Base-by-base conservation (phyloP, 1,140 invertebrate genomes). In the Cotesia vestalis region DNA sequence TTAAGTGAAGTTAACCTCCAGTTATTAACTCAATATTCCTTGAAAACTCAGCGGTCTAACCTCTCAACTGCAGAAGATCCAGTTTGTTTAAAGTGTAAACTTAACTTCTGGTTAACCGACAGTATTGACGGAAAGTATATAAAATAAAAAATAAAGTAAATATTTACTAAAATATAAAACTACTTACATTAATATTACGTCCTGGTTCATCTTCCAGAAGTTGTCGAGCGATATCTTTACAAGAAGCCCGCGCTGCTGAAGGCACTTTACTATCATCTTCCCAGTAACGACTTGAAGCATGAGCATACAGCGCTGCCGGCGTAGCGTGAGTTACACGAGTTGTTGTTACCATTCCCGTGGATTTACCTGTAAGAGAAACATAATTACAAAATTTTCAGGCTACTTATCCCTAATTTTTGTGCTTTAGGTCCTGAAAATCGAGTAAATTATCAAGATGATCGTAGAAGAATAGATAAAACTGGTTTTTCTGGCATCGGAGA, bases 251-350 rank as follows among this genome's bases (percentile, higher is more conserved):
- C 35, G 86, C 83, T 20, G 89, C 87, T 20, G 80, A 90, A 81
- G 79, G 91, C 80, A 89, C 82, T 72, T 93, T 90, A n/a, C 85
- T 83, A 78, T 95, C 93, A 71, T 91, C 91, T 84, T 95, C 94
- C 92, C 94, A 95, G 78, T 94, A 91, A n/a, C 94, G 85, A 71
- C 92, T 91, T 0, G 93, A 89, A 0, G 91, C 89, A 78, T 94
- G 92, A 0, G 94, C 94, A 85, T 96, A 98, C 2, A 93, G 86
- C 0, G 93, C 93, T 0, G 92, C 90, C 0, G 94, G 94, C 0
- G 94, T 92, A 0, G 94, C 94, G 78, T 95, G 94, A 0, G 94
- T 95, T 4, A 96, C 90, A 34, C 93, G 84, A 0, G 94, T 92
- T 0, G 91, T 95, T 1, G 94, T 95, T 5, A 95, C 93, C 1